These are phyloP conservation scores for Chrysomallon squamiferum DNA, from an alignment of 1,140 invertebrate species.

Conservation along the genomic window DNA sequence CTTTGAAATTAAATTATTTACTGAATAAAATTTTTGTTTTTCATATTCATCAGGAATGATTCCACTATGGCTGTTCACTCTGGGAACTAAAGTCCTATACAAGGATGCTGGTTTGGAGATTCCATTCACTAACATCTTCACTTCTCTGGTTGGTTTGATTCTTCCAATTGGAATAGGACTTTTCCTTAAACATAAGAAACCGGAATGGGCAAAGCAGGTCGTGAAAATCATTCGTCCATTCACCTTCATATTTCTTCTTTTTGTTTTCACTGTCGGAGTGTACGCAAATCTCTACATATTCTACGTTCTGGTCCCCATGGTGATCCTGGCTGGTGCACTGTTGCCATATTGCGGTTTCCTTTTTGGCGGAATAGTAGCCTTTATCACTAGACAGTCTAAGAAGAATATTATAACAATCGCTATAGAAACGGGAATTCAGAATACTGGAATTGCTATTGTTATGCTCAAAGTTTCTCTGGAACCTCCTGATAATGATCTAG, in stretches of 20 bases:
- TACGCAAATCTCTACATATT: conserved; percentile 92
- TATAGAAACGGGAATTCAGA: conserved; percentile 68
- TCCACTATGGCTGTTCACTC: conserved; percentile 91
- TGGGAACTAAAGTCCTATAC: conserved; percentile 77
- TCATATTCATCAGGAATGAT: conserved; percentile 88
- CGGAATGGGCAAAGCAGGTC: conserved; percentile 58
- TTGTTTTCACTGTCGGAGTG: conserved; percentile 91
- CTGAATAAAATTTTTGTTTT: too few relatives aligned
- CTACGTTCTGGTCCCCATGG: conserved; percentile 71
- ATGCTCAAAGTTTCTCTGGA: conserved; percentile 63
- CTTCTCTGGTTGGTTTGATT: conserved; percentile 78
- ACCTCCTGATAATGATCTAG: conserved; percentile 63
- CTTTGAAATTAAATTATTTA: too few relatives aligned
- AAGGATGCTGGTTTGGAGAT: conserved; percentile 66
- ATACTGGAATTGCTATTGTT: conserved; percentile 64
- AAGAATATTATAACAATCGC: conserved; percentile 64
- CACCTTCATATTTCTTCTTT: conserved; percentile 82
- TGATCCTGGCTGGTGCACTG: conserved; percentile 81
- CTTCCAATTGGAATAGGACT: conserved; percentile 85
- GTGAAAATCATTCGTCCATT: conserved; percentile 69
- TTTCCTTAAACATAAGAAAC: conserved; percentile 66
- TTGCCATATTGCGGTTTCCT: conserved; percentile 88
- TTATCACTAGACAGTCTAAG: conserved; percentile 41
- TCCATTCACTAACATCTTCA: conserved; percentile 82
- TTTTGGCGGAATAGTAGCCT: conserved; percentile 68